Percentiles rank a stretch among this genome's conserved stretches.
These are phyloP conservation scores for Oreochromis grahami DNA, from an alignment of 2,797 vertebrate species.

Conservation along the genomic window DNA sequence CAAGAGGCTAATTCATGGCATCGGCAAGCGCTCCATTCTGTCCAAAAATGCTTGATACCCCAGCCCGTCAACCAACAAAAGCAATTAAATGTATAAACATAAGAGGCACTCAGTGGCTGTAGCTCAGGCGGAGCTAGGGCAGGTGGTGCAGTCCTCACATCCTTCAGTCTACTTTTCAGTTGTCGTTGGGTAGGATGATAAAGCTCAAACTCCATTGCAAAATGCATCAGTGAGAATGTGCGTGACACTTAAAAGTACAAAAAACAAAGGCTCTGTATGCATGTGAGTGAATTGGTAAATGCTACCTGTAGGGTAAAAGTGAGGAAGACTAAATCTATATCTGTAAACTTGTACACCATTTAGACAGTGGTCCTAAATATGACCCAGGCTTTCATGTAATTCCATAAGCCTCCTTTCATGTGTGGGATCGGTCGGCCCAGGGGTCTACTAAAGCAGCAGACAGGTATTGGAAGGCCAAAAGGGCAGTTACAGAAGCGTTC, in stretches of 20 bases:
- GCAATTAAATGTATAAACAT: not conserved
- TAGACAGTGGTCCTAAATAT: not conserved
- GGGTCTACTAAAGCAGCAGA: not conserved
- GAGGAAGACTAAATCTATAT: not conserved
- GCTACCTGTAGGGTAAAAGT: not conserved
- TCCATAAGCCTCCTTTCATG: not conserved
- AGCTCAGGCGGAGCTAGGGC: not conserved
- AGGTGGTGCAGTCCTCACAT: not conserved
- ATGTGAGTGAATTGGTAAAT: not conserved
- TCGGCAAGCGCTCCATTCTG: not conserved
- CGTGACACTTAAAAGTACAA: not conserved
- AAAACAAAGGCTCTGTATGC: not conserved
- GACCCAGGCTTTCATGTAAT: not conserved
- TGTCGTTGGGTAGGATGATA: not conserved
- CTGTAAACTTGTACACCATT: not conserved
- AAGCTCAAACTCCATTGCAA: not conserved
- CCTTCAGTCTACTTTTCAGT: not conserved
- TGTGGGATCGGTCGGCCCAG: not conserved
- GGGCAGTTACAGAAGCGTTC: not conserved
- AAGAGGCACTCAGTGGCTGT: not conserved
- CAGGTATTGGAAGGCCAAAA: not conserved
- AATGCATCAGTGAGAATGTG: not conserved
- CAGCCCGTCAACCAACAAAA: not conserved
- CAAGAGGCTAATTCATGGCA: not conserved
- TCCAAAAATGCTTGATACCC: not conserved